Evolutionary conservation across 2,888 invertebrate genomes (phyloP).

Genomic region (Agrilus biguttatus): DNA sequence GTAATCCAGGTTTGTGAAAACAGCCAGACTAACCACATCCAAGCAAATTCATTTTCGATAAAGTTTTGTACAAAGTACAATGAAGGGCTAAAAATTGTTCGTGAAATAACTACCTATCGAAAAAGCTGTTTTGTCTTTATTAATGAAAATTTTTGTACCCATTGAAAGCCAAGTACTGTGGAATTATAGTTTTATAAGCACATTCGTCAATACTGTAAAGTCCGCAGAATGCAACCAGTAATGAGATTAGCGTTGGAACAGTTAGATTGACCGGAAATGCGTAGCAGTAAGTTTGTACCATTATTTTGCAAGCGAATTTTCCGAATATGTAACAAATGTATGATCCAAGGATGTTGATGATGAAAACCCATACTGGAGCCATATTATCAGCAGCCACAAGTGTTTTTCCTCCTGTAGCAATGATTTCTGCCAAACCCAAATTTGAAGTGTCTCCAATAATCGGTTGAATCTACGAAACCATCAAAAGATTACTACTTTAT

Average conservation of each 20-base stretch:
- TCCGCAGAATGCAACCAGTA: conserved; percentile 53
- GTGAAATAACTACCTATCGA: neutral
- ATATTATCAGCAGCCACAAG: conserved; percentile 10
- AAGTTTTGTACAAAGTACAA: conserved; percentile 39
- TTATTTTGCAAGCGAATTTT: conserved; percentile 78
- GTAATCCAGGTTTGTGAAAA: conserved; percentile 79
- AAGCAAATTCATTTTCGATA: conserved; percentile 46
- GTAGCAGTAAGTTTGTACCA: conserved; percentile 78
- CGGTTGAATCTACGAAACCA: conserved; percentile 33
- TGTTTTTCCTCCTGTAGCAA: conserved; percentile 11
- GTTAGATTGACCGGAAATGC: conserved; percentile 68
- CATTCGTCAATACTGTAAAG: conserved; percentile 52
- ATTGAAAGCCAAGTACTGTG: conserved; percentile 81
- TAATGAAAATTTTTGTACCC: conserved; percentile 17
- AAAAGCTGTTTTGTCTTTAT: too few relatives aligned
- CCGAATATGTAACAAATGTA: conserved; percentile 52
- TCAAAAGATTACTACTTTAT: neutral
- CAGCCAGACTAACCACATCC: conserved; percentile 71
- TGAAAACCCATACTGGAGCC: conserved; percentile 43
- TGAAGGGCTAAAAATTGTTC: conserved; percentile 14
- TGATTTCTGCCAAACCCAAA: conserved; percentile 18
- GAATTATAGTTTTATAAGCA: conserved; percentile 57
- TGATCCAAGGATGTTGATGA: conserved; percentile 51
- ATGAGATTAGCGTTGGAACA: conserved; percentile 56
- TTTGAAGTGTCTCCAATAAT: conserved; percentile 21